phyloP scores from a whole-genome alignment of 2,888 invertebrate species.

The Rhagium mordax region DNA sequence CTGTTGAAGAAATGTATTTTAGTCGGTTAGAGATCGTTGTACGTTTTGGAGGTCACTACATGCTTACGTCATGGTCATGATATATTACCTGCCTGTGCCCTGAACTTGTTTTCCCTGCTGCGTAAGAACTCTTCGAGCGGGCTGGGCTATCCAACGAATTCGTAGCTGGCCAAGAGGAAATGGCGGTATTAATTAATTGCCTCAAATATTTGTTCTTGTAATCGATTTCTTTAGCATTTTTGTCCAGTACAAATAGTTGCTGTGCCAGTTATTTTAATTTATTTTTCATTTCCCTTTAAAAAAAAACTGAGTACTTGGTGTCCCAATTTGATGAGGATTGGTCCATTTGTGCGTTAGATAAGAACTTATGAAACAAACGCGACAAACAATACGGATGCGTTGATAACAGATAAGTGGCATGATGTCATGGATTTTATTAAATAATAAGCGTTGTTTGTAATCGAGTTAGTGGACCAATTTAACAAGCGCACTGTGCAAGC shows the following conservation, averaged over 20 bases:
- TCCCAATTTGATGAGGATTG: too few relatives aligned
- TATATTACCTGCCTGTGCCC: neutral
- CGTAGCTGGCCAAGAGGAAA: neutral
- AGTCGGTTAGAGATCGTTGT: neutral
- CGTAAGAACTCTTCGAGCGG: neutral
- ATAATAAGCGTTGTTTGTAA: neutral
- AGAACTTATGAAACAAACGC: neutral
- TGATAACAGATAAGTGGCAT: slow-evolving; percentile 22
- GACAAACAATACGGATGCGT: neutral
- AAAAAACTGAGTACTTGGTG: too few relatives aligned
- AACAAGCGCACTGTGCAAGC: neutral
- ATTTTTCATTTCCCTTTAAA: too few relatives aligned
- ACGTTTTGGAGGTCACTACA: neutral
- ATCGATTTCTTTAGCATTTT: too few relatives aligned
- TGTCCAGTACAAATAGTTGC: too few relatives aligned
- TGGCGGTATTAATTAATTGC: too few relatives aligned
- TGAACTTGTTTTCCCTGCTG: neutral
- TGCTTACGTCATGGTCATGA: neutral
- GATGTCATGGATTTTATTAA: slow-evolving; percentile 16
- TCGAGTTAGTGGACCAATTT: slow-evolving; percentile 10
- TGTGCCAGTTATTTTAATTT: too few relatives aligned
- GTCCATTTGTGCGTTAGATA: too few relatives aligned
- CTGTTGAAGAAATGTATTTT: neutral
- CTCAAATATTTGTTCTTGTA: too few relatives aligned
- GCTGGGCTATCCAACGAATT: neutral